Evolutionary conservation across 2,888 invertebrate species (phyloP).

Genomic region (Aporophyla nigra): DNA sequence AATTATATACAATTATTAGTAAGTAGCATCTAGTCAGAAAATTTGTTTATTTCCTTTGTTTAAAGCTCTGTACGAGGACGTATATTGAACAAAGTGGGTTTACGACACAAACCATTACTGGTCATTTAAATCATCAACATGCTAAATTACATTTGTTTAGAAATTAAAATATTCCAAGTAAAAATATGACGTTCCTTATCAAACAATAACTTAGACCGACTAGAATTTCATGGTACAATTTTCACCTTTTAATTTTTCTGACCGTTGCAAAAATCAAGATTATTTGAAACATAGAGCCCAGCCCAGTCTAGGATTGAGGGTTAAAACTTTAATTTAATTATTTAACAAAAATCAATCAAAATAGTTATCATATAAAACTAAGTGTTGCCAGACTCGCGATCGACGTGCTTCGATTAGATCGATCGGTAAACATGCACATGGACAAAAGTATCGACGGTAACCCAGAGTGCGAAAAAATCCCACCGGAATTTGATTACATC

Average conservation of each 20-base stretch:
- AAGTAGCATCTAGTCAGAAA: not conserved
- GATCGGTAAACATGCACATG: too few relatives aligned
- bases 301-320: conserved; percentile 16
- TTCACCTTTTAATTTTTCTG: not conserved
- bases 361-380: conserved; percentile 4
- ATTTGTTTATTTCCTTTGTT: too few relatives aligned
- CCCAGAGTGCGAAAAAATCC: too few relatives aligned
- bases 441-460: too few relatives aligned
- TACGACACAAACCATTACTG: not conserved
- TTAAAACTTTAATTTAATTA: conserved; percentile 7
- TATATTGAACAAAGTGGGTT: not conserved
- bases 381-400: conserved; percentile 22
- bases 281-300: conserved; percentile 24
- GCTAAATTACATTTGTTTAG: not conserved
- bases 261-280: not conserved
- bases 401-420: not conserved
- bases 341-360: conserved; percentile 34
- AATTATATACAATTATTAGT: not conserved
- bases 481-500: too few relatives aligned
- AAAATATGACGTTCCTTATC: not conserved
- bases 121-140: not conserved
- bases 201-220: not conserved
- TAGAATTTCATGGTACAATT: not conserved
- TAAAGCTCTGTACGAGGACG: not conserved
- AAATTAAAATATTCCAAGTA: not conserved